Conservation (phyloP, 2,888 invertebrate genomes). For the Oegoconia quadripuncta region DNA sequence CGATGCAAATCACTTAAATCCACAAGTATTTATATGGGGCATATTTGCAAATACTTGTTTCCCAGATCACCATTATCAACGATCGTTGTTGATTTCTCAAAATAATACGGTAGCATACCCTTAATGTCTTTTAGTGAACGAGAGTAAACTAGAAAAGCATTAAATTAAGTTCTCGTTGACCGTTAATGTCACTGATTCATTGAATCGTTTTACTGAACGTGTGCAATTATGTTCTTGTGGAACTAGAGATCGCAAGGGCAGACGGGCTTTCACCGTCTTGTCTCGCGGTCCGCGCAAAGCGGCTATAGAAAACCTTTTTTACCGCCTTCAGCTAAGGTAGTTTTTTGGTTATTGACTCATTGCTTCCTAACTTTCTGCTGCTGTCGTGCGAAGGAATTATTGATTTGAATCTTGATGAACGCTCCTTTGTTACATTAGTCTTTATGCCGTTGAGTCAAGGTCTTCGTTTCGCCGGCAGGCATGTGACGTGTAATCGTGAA, state of each 20-base stretch:
- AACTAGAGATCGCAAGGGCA: constrained; percentile 70
- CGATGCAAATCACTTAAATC: constrained; percentile 35
- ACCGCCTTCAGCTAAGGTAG: constrained; percentile 42
- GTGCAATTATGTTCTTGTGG: constrained; percentile 62
- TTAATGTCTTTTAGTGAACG: constrained; percentile 1
- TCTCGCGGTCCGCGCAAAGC: constrained; percentile 35
- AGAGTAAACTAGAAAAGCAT: constrained; percentile 26
- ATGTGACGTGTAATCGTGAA: constrained; percentile 24
- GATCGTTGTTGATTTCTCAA: neutral
- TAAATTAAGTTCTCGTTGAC: constrained; percentile 33
- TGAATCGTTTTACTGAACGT: constrained; percentile 57
- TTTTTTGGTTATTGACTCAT: constrained; percentile 37
- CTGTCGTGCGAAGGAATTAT: constrained; percentile 52
- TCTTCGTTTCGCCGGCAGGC: constrained; percentile 28
- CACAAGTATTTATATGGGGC: constrained; percentile 25
- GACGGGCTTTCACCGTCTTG: constrained; percentile 69
- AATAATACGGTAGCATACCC: constrained; percentile 1
- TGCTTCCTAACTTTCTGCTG: constrained; percentile 54
- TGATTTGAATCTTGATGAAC: constrained; percentile 54
- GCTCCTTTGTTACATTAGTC: constrained; percentile 37
- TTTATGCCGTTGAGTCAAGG: constrained; percentile 33
- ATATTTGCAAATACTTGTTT: constrained; percentile 20
- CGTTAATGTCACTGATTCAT: constrained; percentile 47
- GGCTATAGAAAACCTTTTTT: constrained; percentile 41
- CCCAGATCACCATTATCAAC: neutral